Conservation (phyloP, 2,888 invertebrate species). For the Xylocampa areola region DNA sequence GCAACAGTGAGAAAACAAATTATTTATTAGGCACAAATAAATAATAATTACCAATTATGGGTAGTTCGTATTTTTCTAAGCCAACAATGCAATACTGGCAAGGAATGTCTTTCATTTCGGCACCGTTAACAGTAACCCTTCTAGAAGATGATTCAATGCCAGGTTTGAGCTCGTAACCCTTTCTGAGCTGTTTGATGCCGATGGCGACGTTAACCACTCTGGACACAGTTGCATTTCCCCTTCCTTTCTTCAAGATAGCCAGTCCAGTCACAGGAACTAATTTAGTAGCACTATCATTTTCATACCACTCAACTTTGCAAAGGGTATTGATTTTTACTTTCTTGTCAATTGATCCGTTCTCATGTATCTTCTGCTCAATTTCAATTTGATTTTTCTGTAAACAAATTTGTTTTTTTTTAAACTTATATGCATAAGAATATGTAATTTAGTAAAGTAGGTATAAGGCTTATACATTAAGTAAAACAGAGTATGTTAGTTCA, state of each 20-base stretch:
- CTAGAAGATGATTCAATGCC: conserved; percentile 91
- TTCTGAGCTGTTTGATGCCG: conserved; percentile 87
- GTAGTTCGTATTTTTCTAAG: conserved; percentile 91
- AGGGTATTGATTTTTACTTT: conserved; percentile 90
- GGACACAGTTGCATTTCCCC: conserved; percentile 86
- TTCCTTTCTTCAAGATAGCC: conserved; percentile 88
- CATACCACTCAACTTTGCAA: conserved; percentile 92
- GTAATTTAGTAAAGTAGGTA: too few relatives aligned
- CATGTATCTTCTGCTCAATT: conserved; percentile 81
- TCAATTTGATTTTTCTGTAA: conserved; percentile 87
- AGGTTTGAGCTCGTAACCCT: conserved; percentile 91
- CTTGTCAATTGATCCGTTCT: conserved; percentile 89
- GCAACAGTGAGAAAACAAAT: neutral
- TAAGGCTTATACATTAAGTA: neutral
- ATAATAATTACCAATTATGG: conserved; percentile 91
- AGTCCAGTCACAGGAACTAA: conserved; percentile 90
- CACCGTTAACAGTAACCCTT: conserved; percentile 90
- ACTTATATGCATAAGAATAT: too few relatives aligned
- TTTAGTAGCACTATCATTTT: conserved; percentile 90
- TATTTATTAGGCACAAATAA: conserved; percentile 12
- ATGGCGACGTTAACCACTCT: conserved; percentile 90
- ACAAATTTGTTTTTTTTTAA: too few relatives aligned
- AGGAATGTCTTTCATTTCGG: conserved; percentile 91
- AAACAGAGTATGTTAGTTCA: neutral
- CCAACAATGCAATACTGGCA: conserved; percentile 92